Base-by-base conservation (phyloP, 53 echinoderm and acorn worm genomes). In the Echinometra lucunter region DNA sequence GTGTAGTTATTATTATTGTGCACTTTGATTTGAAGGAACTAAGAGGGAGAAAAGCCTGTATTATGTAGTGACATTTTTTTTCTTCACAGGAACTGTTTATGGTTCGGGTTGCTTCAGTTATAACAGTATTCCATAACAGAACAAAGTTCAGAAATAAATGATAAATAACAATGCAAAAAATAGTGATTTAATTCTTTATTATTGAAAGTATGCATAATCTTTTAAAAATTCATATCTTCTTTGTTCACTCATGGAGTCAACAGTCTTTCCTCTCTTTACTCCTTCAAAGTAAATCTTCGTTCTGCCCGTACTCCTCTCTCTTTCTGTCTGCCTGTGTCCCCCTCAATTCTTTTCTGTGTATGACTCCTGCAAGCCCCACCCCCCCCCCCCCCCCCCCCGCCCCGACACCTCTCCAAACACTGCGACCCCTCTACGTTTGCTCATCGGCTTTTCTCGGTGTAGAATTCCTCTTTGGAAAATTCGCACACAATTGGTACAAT, bases 361-460 rank as follows among this genome's bases (percentile, higher is more conserved):
- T 44, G 9, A 11, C 10, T 83, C 83, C 7, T 47, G 18, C 44
- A 45, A 25, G 11, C 11, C 9, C 83, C 47, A n/a, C n/a, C 83
- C 27, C 47, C 47, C 45, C 32, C 44, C 83, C 53, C 53, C 53
- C 9, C 49, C 53, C 4, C 0, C 53, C 55, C 45, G 5, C 88
- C n/a, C 88, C 88, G 30, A 49, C 56, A 56, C 88, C 56, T 88
- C 17, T 88, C 88, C 88, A 49, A 88, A 49, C 56, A 56, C 55
- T 56, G 49, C 25, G 28, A 17, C 88, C 56, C 30, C 88, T 53
- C 17, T 25, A 25, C 49, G 56, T 88, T 88, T 88, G 55, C 88
- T 88, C 88, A 30, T 88, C 88, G 88, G 88, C 53, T 88, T 83
- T 88, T 88, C 88, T 55, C 88, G 88, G 88, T 88, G 56, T 88